Evolutionary conservation across 2,888 invertebrate genomes (phyloP).

Genomic region (Cynaeus angustus): DNA sequence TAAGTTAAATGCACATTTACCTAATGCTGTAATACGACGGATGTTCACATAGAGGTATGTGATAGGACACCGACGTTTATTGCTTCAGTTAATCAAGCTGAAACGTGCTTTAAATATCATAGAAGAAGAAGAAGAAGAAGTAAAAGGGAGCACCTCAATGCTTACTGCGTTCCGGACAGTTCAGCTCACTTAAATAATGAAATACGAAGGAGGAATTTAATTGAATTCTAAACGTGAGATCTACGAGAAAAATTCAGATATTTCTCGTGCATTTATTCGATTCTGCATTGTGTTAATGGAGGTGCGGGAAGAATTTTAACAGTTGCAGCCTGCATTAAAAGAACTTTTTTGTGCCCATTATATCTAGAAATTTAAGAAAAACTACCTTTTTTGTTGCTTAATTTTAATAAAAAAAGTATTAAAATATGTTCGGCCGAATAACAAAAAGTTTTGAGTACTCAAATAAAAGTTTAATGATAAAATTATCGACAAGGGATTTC

Average conservation of each 20-base stretch:
- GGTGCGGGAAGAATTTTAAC: background rate
- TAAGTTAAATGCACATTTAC: slow-evolving; percentile 22
- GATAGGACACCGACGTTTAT: slow-evolving; percentile 32
- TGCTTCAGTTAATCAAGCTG: slow-evolving; percentile 29
- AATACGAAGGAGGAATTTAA: slow-evolving; percentile 17
- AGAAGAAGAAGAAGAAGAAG: slow-evolving; percentile 16
- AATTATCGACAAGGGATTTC: slow-evolving; percentile 1
- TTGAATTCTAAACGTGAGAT: slow-evolving; percentile 14
- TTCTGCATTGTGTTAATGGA: background rate
- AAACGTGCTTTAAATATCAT: slow-evolving; percentile 40
- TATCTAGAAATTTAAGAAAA: slow-evolving; percentile 3
- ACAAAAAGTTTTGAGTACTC: background rate
- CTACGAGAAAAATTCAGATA: background rate
- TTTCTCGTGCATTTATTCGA: background rate
- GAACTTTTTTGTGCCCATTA: slow-evolving; percentile 6
- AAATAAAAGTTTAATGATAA: slow-evolving; percentile 24
- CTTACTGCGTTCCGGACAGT: slow-evolving; percentile 10
- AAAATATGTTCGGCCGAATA: background rate
- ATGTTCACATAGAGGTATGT: slow-evolving; percentile 25
- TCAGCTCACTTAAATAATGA: slow-evolving; percentile 14
- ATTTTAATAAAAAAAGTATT: slow-evolving; percentile 17
- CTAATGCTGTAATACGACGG: slow-evolving; percentile 29
- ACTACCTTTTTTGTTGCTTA: slow-evolving; percentile 21
- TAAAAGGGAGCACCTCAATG: slow-evolving; percentile 19
- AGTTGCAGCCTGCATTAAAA: slow-evolving; percentile 7